phyloP scores from a whole-genome alignment of 2,888 invertebrate species.

The Harpalus rubripes region DNA sequence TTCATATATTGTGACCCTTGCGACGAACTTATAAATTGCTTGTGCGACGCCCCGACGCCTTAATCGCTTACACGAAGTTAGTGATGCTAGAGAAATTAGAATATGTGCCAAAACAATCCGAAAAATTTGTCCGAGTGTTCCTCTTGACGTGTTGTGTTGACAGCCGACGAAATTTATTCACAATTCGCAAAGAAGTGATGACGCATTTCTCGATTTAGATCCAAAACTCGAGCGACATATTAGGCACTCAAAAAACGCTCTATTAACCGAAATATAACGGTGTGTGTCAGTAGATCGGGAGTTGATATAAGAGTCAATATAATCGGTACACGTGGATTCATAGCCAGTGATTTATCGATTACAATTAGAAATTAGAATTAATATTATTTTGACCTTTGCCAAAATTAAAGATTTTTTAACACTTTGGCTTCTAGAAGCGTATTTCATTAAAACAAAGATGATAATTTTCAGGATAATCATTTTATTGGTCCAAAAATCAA shows the following conservation, averaged over 20 bases:
- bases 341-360: too few species aligned
- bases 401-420: too few species aligned
- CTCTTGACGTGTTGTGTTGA: neutral
- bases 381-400: too few species aligned
- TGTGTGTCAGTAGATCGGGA: too few species aligned
- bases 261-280: neutral
- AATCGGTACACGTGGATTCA: too few species aligned
- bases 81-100: neutral
- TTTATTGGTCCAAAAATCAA: too few species aligned
- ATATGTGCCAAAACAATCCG: neutral
- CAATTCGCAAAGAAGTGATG: neutral
- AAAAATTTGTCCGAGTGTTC: neutral
- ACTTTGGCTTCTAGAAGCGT: too few species aligned
- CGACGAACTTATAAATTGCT: neutral
- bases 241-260: neutral
- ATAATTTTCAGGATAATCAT: too few species aligned
- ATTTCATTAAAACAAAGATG: too few species aligned
- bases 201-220: neutral
- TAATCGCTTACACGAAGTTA: neutral
- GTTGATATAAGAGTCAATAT: too few species aligned
- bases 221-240: neutral
- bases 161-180: neutral
- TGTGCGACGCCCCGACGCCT: neutral
- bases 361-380: too few species aligned
- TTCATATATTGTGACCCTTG: neutral